Base-by-base conservation (phyloP, 2,888 invertebrate species). In the Calliphora vomitoria region DNA sequence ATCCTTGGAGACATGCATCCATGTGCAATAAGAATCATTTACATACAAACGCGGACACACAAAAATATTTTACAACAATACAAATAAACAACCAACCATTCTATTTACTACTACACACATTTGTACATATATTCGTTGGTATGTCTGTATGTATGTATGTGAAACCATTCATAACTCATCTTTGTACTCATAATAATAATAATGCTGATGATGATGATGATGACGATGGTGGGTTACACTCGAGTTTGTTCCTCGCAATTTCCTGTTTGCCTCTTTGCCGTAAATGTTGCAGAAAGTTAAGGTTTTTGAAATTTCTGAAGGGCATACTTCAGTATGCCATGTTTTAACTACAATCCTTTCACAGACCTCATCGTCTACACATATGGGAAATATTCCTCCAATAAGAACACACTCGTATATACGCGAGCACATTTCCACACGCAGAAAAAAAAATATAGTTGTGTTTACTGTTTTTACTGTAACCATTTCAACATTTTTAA, bases 161-260 rank as follows among this genome's bases (percentile, higher is more conserved):
- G 38, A 68, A 82, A 71, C 47, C 78, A 69, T 85, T 87, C 84
- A 85, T 85, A 85, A 85, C 78, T 79, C 68, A 74, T 87, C 62
- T 82, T 82, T 85, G 81, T 84, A 53, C 50, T 60, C 20, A 25
- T 64, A 87, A 87, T 84, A 87, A 87, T 84, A 81, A 84, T 81
- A 84, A 68, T 80, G 80, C 72, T 82, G 82, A 60, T 82, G 82
- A 62, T 53, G 78, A 76, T 82, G 82, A 60, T 82, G 82, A 62
- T 53, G 78, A 76, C 44, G 82, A 79, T 81, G 87, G 68, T 83
- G 82, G 86, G 86, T 78, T 85, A 82, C 64, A 83, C 81, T 87
- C 86, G 62, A 86, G 87, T 88, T 89, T 85, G 83, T 89, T 89
- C 89, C 89, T 89, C 85, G 89, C 89, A 89, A 89, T 87, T 89